Base-by-base conservation (phyloP, 1,140 invertebrate genomes). In the Ceratosolen fusciceps region DNA sequence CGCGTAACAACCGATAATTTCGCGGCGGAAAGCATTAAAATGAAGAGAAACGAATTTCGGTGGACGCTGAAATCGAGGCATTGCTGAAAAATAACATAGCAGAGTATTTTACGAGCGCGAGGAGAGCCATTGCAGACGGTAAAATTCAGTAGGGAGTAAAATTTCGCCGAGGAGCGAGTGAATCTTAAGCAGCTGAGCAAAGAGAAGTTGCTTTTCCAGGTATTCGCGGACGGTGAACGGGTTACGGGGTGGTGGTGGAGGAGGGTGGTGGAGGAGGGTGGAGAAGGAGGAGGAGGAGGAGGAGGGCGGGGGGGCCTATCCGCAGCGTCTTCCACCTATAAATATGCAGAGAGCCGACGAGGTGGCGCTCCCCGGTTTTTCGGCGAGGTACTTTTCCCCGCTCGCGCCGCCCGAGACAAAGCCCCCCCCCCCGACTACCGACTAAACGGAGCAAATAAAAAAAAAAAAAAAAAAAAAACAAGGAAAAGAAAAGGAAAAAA, bases 1-100 rank as follows among this genome's bases (percentile, higher is more conserved):
- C 31, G 60, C 26, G 14, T 65, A 65, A 65, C 60, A n/a, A 65
- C 60, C 60, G 34, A 65, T 65, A 65, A 65, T 65, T 37, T 65
- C 12, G n/a, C 34, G n/a, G 60, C 29, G 9, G 60, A 65, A 65
- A 65, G 60, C 60, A 65, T 65, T 65, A 37, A 65, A 34, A 37
- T 65, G 31, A 65, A 65, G 37, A 37, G 14, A 65, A 62, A 65
- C 31, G 60, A 65, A 37, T 65, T n/a, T 37, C 60, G 60, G 60
- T 10, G 31, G 12, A 65, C n/a, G 16, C 34, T 16, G 3, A n/a
- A 37, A n/a, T 65, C 29, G 19, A 65, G 31, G 31, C 31, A n/a
- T 37, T 37, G 31, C 60, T 65, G 34, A 65, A 65, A 65, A 19
- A 65, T 65, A 65, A 65, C 31, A 31, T 65, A 65, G 8, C 60